phyloP scores from a whole-genome alignment of 2,113 vertebrate genomes.

The Phycodurus eques region DNA sequence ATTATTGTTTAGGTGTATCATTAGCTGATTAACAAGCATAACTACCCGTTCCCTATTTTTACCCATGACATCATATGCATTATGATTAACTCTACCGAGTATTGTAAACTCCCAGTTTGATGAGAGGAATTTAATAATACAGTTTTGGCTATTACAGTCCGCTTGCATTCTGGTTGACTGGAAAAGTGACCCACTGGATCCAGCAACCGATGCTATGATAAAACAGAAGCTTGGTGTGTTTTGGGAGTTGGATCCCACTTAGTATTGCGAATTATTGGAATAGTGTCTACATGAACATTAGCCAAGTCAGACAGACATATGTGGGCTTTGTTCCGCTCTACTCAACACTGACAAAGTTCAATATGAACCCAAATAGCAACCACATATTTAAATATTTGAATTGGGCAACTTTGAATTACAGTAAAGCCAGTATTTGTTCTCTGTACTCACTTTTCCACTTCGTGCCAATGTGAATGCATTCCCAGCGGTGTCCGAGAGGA shows the following conservation, averaged over 20 bases:
- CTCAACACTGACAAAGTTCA: too few species aligned
- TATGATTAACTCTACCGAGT: background rate
- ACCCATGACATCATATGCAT: background rate
- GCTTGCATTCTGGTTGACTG: background rate
- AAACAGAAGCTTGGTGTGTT: background rate
- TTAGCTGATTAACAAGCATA: background rate
- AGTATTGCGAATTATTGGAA: background rate
- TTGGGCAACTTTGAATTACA: background rate
- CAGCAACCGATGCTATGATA: background rate
- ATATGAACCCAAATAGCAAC: background rate
- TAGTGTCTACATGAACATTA: too few species aligned
- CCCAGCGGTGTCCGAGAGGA: background rate
- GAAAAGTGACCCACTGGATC: background rate
- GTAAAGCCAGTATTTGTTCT: background rate
- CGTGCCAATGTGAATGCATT: background rate
- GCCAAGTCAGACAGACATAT: too few species aligned
- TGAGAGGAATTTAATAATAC: background rate
- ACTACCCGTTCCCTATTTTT: background rate
- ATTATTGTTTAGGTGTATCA: background rate
- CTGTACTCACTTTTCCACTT: background rate
- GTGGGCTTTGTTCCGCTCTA: too few species aligned
- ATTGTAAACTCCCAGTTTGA: background rate
- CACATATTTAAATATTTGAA: background rate
- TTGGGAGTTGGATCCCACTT: background rate
- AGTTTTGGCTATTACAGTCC: background rate